Evolutionary conservation across 2,113 vertebrate species (phyloP).

Genomic region (Octodon degus): DNA sequence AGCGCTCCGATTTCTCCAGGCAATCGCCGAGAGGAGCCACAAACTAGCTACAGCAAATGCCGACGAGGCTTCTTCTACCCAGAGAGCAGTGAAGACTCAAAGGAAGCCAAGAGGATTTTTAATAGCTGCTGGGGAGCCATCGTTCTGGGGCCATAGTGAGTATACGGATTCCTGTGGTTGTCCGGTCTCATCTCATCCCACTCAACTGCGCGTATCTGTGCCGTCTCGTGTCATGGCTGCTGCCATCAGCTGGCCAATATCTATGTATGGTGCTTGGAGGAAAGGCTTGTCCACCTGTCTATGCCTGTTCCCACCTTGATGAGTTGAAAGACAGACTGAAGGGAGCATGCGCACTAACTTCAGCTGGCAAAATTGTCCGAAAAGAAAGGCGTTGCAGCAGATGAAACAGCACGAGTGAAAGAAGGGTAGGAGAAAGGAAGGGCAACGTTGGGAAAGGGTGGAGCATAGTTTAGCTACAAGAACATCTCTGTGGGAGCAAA

Average conservation of each 20-base stretch:
- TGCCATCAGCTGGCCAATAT: not conserved
- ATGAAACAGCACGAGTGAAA: not conserved
- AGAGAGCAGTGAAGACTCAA: conserved; percentile 2
- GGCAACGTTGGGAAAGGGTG: not conserved
- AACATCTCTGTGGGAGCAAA: not conserved
- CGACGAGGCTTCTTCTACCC: not conserved
- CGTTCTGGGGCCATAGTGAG: not conserved
- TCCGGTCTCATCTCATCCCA: not conserved
- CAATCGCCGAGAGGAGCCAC: not conserved
- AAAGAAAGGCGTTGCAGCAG: not conserved
- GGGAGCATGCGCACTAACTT: not conserved
- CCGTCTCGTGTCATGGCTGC: not conserved
- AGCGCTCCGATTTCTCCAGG: conserved; percentile 49
- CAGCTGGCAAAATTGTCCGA: too few species aligned
- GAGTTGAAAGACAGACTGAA: not conserved
- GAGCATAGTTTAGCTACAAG: not conserved
- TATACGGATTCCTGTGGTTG: not conserved
- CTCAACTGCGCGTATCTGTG: not conserved
- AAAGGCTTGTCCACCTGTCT: not conserved
- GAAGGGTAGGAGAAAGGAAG: not conserved
- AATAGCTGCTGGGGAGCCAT: not conserved
- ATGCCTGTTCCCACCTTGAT: not conserved
- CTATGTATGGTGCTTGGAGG: not conserved
- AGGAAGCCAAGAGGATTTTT: conserved; percentile 38
- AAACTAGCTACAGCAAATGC: conserved; percentile 21